Evolutionary conservation across 1,140 invertebrate species (phyloP).

Genomic region (Trissolcus basalis): DNA sequence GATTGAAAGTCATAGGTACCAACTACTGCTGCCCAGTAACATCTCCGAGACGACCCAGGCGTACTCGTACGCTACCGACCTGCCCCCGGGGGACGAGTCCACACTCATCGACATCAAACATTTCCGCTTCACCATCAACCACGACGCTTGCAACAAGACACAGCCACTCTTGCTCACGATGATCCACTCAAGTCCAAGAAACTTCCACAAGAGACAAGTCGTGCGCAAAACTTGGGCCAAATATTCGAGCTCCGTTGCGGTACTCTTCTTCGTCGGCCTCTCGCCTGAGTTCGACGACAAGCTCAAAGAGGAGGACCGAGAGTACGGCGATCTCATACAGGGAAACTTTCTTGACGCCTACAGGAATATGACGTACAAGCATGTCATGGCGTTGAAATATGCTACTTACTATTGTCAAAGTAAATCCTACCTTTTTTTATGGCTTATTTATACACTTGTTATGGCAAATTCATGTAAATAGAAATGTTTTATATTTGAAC

Average conservation of each 20-base stretch:
- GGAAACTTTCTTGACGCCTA: constrained; percentile 88
- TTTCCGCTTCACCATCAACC: constrained; percentile 78
- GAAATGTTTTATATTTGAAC: too few species aligned
- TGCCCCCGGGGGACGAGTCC: constrained; percentile 64
- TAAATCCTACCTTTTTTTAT: constrained; percentile 44
- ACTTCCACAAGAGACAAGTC: constrained; percentile 78
- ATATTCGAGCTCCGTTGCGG: constrained; percentile 68
- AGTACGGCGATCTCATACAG: constrained; percentile 84
- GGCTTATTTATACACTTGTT: too few species aligned
- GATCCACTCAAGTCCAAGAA: constrained; percentile 82
- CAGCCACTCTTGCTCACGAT: constrained; percentile 79
- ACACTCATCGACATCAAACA: constrained; percentile 78
- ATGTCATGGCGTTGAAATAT: constrained; percentile 90
- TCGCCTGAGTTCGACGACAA: constrained; percentile 74
- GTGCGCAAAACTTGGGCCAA: constrained; percentile 84
- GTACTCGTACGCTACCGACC: constrained; percentile 30
- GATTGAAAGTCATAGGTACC: constrained; percentile 11
- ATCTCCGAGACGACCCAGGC: constrained; percentile 34
- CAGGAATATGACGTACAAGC: constrained; percentile 91
- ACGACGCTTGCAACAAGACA: constrained; percentile 74
- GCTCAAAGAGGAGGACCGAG: constrained; percentile 79
- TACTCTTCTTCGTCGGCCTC: constrained; percentile 84
- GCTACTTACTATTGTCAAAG: constrained; percentile 81
- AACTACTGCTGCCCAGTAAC: constrained; percentile 41
- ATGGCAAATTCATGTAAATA: too few species aligned